Conservation (phyloP, 2,888 invertebrate species). For the Zaprionus lineosus region DNA sequence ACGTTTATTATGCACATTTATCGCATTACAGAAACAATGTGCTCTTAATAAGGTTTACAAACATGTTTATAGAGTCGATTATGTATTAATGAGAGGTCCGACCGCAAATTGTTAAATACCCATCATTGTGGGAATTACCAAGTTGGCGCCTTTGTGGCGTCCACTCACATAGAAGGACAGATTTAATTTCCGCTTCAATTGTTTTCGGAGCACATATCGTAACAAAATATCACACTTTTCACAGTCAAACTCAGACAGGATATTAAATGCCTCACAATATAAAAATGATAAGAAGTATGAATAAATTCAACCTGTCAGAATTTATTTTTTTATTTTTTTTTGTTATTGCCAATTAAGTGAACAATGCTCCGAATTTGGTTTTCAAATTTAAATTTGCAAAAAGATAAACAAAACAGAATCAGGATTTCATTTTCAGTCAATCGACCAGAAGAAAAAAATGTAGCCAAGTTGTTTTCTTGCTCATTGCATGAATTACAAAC, state of each 20-base stretch:
- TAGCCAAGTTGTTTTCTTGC: too few species aligned
- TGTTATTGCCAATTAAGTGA: too few species aligned
- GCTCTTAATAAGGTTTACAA: constrained; percentile 43
- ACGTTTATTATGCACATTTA: constrained; percentile 58
- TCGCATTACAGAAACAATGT: constrained; percentile 48
- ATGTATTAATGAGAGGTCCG: constrained; percentile 52
- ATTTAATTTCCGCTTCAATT: constrained; percentile 63
- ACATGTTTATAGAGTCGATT: constrained; percentile 44
- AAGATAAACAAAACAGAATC: too few species aligned
- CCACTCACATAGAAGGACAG: neutral
- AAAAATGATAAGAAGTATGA: too few species aligned
- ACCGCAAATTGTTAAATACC: constrained; percentile 54
- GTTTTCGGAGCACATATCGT: neutral
- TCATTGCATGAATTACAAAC: too few species aligned
- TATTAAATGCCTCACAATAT: constrained; percentile 5
- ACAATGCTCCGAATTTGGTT: too few species aligned
- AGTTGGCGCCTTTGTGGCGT: neutral
- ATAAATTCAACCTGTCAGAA: too few species aligned
- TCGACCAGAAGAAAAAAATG: too few species aligned
- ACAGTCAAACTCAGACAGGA: constrained; percentile 12
- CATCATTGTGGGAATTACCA: neutral
- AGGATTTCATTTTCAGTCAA: too few species aligned
- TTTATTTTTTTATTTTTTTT: too few species aligned
- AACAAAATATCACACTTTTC: constrained; percentile 25
- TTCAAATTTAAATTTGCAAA: too few species aligned